Evolutionary conservation across 2,888 invertebrate species (phyloP).

Genomic region (Philhelius pedissequus): DNA sequence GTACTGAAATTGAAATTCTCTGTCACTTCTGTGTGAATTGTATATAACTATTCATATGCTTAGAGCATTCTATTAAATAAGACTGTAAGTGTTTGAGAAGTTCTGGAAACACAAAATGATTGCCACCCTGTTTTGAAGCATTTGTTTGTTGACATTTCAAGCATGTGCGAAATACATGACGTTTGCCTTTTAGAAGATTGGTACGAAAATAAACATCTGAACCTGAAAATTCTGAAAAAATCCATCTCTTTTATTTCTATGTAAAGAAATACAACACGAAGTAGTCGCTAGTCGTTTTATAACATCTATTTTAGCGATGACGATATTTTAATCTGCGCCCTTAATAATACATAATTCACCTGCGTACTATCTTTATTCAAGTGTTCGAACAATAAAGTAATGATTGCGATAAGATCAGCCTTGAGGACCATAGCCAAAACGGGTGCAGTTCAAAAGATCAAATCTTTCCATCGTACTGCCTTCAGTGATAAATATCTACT

Average conservation of each 20-base stretch:
- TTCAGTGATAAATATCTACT: slow-evolving; percentile 85
- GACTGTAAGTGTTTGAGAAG: neutral
- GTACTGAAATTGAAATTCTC: too few species aligned
- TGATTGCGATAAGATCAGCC: slow-evolving; percentile 44
- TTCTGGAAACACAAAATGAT: neutral
- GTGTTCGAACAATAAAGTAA: neutral
- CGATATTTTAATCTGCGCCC: neutral
- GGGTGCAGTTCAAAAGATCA: slow-evolving; percentile 67
- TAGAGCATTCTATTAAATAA: too few species aligned
- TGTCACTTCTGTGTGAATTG: too few species aligned
- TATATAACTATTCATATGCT: too few species aligned
- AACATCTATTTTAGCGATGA: slow-evolving; percentile 29
- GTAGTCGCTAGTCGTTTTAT: slow-evolving; percentile 18
- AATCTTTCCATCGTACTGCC: slow-evolving; percentile 77
- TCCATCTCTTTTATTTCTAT: neutral
- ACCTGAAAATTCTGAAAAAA: neutral
- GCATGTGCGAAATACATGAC: neutral
- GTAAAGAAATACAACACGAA: neutral
- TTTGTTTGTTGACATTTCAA: neutral
- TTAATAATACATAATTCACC: neutral
- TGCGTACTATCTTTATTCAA: neutral
- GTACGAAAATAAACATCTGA: slow-evolving; percentile 41
- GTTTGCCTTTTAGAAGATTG: too few species aligned
- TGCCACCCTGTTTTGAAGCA: neutral
- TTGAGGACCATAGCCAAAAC: slow-evolving; percentile 29